Base-by-base conservation (phyloP, 2,888 invertebrate genomes). In the Xestia ashworthii region DNA sequence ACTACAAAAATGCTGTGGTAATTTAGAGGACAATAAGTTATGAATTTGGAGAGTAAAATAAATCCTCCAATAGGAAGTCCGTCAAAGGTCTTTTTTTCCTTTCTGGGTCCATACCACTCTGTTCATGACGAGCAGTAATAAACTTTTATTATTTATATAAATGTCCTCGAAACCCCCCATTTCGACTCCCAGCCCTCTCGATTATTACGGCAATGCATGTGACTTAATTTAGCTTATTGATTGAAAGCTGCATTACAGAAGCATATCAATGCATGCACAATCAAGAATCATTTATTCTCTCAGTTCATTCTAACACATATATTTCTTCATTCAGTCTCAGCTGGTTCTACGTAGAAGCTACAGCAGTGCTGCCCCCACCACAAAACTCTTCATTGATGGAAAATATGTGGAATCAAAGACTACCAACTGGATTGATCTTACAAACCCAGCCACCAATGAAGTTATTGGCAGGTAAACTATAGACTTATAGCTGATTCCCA, bases 361-460 rank as follows among this genome's bases (percentile, higher is more conserved):
- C 86, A 97, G 97, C 87, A 97, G 97, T 81, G 93, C 97, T 50
- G 97, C 97, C 6, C 97, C 98, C 1, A 98, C 98, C 11, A 99
- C 99, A 41, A 99, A 99, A 95, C 97, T 99, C 80, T 99, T 98
- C 95, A 99, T 99, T 89, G 98, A 99, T 97, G 99, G 99, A 76
- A 98, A 99, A 94, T 98, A 98, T 95, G 97, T 98, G 41, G 99
- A 99, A 83, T 99, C 99, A 0, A 98, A 99, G 94, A 98, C 99
- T 0, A 98, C 96, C 41, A 98, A 99, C 90, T 99, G 99, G 98
- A 98, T 99, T 90, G 99, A 99, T 90, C 97, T 99, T 16, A 98
- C 98, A 87, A 98, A 99, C 95, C 99, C 99, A 66, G 99, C 99
- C 8, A 99, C 99, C 67, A 99, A 99, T 97, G 97, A 99, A 95